These are phyloP conservation scores for Oncorhynchus keta DNA, from an alignment of 2,113 vertebrate species.

Conservation along the genomic window DNA sequence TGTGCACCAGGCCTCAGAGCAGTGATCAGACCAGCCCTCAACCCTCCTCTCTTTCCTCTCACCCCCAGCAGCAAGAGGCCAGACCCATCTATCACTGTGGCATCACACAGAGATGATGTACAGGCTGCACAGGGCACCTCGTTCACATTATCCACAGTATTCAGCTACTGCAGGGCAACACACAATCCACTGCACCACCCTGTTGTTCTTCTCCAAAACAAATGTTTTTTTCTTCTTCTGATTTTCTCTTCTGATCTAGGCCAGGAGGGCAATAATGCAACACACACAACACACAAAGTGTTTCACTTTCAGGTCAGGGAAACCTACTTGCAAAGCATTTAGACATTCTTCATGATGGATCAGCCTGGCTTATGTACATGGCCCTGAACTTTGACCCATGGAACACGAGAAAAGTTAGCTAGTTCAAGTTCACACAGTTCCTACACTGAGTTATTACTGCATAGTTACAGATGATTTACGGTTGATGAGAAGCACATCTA, in stretches of 20 bases:
- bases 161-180: constrained; percentile 19
- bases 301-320: neutral
- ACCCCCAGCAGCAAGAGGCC: constrained; percentile 30
- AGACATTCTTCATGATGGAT: neutral
- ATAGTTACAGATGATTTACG: too few relatives aligned
- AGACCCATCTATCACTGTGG: constrained; percentile 60
- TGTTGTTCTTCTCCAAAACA: neutral
- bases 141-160: constrained; percentile 47
- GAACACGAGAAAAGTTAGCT: neutral
- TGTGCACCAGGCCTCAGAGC: constrained; percentile 57
- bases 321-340: neutral
- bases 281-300: too few relatives aligned
- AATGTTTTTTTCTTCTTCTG: too few relatives aligned
- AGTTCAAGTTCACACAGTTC: neutral
- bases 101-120: constrained; percentile 37
- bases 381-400: neutral
- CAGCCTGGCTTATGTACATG: neutral
- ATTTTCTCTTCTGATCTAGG: too few relatives aligned
- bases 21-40: neutral
- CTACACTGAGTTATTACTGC: neutral
- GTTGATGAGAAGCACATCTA: too few relatives aligned
- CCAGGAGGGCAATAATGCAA: too few relatives aligned
- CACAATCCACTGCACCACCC: neutral
- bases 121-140: constrained; percentile 35
- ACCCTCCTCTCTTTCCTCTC: neutral